Evolutionary conservation across 2,888 invertebrate species (phyloP), one percentile per base, ranked within the genome.

Genomic region (Marronus borbonicus): DNA sequence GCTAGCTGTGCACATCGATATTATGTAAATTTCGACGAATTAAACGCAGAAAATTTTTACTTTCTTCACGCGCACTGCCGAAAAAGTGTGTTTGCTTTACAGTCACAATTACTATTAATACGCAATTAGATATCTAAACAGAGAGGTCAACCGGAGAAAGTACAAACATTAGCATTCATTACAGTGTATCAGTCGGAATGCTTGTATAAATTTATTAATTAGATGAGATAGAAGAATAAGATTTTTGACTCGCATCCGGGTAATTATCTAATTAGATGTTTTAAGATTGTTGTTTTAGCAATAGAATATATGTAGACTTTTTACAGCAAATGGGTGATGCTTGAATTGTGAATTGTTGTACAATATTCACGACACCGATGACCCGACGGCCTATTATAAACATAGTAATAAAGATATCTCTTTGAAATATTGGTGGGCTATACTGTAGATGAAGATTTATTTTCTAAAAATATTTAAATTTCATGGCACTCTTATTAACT

Each of bases 11-110:
- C 8, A 44, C 44, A 14, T 24, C 10, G 12, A 50, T 69, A 72
- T 72, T 58, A 60, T 50, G 68, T 68, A 72, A 72, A 72, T 72
- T 58, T 58, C 36, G 28, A 31, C 55, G 58, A 72, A 58, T 70
- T n/a, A 72, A 36, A 12, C 24, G n/a, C 72, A 60, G 44, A 12
- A 8, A 44, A 72, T 36, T 58, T 58, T 72, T 58, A 58, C 72
- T 72, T 72, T 72, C 72, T 58, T 72, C 31, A 14, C 24, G 17
- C 39, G n/a, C 49, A 39, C 50, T 55, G 17, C 55, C 55, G 55
- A 17, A 2, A 12, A 55, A 55, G 55, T 62, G 14, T 72, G 39
- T 72, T 72, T 72, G 12, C 24, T 72, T 60, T 39, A 58, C 72
- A 60, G 39, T 72, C 50, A 72, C 24, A 36, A 39, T 58, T 49